phyloP scores from a whole-genome alignment of 2,797 vertebrate genomes.

The Cirrhinus mrigala region DNA sequence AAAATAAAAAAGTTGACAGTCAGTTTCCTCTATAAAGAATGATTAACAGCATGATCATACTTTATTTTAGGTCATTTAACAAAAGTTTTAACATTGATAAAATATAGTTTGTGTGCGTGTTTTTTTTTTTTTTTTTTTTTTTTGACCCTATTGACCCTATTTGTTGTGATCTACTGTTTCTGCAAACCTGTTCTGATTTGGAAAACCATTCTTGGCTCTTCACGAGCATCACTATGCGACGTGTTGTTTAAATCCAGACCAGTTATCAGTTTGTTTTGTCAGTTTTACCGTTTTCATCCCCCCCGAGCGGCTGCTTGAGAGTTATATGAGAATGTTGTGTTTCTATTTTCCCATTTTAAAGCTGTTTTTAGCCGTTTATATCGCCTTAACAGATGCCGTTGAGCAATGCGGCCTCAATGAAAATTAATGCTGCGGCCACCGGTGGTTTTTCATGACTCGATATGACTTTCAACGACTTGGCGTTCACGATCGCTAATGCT shows the following conservation, averaged over 20 bases:
- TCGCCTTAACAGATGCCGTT: slow-evolving; percentile 46
- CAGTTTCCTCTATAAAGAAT: too few species aligned
- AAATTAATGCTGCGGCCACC: slow-evolving; percentile 18
- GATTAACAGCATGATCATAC: too few species aligned
- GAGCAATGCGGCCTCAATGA: slow-evolving; percentile 3
- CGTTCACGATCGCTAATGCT: slow-evolving; percentile 56
- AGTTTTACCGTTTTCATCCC: not conserved
- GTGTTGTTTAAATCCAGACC: slow-evolving; percentile 12
- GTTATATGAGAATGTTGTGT: not conserved
- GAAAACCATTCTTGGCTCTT: not conserved
- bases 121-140: too few species aligned
- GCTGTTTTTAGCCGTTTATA: slow-evolving; percentile 22
- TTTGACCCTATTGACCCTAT: too few species aligned
- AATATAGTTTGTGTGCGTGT: too few species aligned
- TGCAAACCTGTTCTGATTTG: not conserved
- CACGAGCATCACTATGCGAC: not conserved
- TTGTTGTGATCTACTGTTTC: not conserved
- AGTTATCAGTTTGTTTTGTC: slow-evolving; percentile 29
- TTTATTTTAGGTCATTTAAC: too few species aligned
- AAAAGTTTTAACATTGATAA: too few species aligned
- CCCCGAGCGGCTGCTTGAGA: slow-evolving; percentile 16
- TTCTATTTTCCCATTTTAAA: slow-evolving; percentile 20
- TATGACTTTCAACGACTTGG: slow-evolving; percentile 46
- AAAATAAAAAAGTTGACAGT: too few species aligned
- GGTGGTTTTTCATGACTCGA: slow-evolving; percentile 32